Conservation (phyloP, 2,797 vertebrate genomes). For the Microcaecilia unicolor region DNA sequence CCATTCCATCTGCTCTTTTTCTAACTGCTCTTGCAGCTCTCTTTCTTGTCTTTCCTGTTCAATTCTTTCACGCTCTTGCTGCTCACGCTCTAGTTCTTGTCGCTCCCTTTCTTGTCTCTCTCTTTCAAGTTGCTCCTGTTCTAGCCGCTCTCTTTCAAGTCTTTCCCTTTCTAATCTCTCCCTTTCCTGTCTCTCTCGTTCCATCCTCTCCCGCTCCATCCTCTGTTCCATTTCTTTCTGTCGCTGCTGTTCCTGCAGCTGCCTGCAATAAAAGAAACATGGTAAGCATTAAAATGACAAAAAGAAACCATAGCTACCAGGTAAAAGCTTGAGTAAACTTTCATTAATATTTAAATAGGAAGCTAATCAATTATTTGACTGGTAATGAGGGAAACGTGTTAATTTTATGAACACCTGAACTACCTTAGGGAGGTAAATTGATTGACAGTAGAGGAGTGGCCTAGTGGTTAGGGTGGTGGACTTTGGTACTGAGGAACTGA, state of each 20-base stretch:
- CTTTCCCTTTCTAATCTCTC: conserved; percentile 54
- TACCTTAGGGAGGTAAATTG: too few species aligned
- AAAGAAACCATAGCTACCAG: neutral
- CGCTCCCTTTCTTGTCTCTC: conserved; percentile 62
- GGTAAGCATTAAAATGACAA: conserved; percentile 12
- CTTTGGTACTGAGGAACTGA: too few species aligned
- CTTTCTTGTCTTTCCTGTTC: conserved; percentile 62
- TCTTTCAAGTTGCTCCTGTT: conserved; percentile 52
- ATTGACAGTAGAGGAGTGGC: too few species aligned
- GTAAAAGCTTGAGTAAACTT: conserved; percentile 2
- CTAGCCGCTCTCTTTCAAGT: conserved; percentile 51
- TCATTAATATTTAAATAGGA: conserved; percentile 7
- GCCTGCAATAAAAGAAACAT: conserved; percentile 40
- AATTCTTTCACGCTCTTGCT: conserved; percentile 38
- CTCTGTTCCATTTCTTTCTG: conserved; percentile 67
- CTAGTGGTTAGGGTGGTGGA: too few species aligned
- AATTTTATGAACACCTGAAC: too few species aligned
- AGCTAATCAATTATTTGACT: neutral
- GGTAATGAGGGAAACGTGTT: neutral
- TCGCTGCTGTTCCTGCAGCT: conserved; percentile 74
- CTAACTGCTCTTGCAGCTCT: conserved; percentile 60
- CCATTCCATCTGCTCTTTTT: conserved; percentile 83
- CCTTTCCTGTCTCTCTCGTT: conserved; percentile 54
- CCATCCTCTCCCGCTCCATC: conserved; percentile 57
- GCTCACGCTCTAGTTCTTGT: conserved; percentile 59